Base-by-base conservation (phyloP, 2,888 invertebrate genomes). In the Caenorhabditis zanzibari region DNA sequence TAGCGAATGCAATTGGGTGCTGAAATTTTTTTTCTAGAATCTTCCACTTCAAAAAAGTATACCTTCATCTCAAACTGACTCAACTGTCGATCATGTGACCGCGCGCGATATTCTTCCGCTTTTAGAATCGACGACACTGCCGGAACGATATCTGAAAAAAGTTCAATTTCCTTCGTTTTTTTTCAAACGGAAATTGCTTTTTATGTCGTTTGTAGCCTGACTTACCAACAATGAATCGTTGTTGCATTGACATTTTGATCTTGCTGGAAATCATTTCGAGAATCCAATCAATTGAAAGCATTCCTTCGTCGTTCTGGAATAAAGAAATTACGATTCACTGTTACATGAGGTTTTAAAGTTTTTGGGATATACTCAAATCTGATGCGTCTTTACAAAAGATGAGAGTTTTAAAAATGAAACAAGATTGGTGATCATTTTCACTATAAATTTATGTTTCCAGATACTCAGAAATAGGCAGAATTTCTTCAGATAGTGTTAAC, bases 251-350 rank as follows among this genome's bases (percentile, higher is more conserved):
- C 10, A 88, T 85, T 7, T 88, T 81, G 26, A 92, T 74, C 58
- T 85, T 87, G 16, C 90, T 89, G 44, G 84, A 85, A 16, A 92
- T 90, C 90, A 91, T 90, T 44, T 88, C 87, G 19, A 92, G 81
- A 38, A 92, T 83, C 92, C 92, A 92, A 47, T 92, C 91, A 19
- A 92, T 76, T 2, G 88, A 88, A 9, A 92, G 86, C 16, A 91
- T 84, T 22, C 88, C 87, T 9, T 86, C 82, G 69, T 92, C 92
- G 24, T 86, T 83, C 91, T 92, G 84, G 19, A 88, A 82, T 66
- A n/a, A n/a, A n/a, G n/a, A n/a, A n/a, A n/a, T n/a, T n/a, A n/a
- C n/a, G n/a, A n/a, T n/a, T n/a, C n/a, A n/a, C n/a, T n/a, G n/a
- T n/a, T n/a, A n/a, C n/a, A n/a, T n/a, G n/a, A n/a, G 38, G 26